A percentile compares a stretch with the other conserved stretches of the same genome.
Conservation (phyloP, 2,797 vertebrate species). For the Halcyon leucocephala region DNA sequence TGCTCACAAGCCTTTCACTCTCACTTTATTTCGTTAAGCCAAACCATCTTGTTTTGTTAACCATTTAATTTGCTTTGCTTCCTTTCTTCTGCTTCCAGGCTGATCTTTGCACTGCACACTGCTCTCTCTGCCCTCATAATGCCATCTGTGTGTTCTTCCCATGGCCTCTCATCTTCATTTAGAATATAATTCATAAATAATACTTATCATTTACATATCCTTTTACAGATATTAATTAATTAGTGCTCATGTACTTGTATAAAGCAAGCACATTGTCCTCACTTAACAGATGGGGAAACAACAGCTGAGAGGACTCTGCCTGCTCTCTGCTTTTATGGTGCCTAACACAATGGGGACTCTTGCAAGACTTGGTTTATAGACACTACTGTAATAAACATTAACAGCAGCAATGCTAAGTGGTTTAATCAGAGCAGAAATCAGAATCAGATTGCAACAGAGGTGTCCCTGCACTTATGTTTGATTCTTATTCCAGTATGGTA, state of each 20-base stretch:
- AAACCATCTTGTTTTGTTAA: neutral
- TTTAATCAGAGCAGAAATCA: neutral
- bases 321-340: neutral
- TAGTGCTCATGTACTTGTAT: constrained; percentile 14
- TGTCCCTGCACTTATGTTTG: neutral
- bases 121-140: neutral
- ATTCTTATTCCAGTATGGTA: neutral
- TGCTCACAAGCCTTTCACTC: neutral
- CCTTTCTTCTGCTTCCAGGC: neutral
- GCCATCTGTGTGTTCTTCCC: neutral
- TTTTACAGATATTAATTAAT: constrained; percentile 63
- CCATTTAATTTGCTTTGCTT: neutral
- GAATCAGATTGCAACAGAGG: neutral
- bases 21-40: neutral
- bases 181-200: constrained; percentile 49
- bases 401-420: neutral
- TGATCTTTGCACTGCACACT: neutral
- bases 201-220: constrained; percentile 36
- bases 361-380: neutral
- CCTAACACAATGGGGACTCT: neutral
- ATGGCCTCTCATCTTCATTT: constrained; percentile 1
- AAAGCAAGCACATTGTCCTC: constrained; percentile 21
- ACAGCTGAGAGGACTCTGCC: neutral
- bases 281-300: constrained; percentile 44
- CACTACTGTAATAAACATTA: neutral